A percentile compares a stretch with the other conserved stretches of the same genome.
Evolutionary conservation across 2,113 vertebrate genomes (phyloP).

Genomic region (Sporophila hypoxantha): DNA sequence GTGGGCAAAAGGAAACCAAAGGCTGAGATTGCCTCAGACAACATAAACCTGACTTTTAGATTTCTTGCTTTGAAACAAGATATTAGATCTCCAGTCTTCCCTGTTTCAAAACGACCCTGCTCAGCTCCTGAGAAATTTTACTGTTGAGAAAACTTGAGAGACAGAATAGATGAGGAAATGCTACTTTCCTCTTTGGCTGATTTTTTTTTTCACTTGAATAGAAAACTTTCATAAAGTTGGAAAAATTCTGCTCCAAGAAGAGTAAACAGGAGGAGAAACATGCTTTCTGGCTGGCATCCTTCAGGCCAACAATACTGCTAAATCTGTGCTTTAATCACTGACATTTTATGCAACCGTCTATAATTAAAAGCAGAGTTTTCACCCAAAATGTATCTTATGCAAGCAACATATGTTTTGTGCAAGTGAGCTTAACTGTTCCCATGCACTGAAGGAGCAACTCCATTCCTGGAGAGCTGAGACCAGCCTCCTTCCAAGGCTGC

Average conservation of each 20-base stretch:
- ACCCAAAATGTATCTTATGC: conserved; percentile 43
- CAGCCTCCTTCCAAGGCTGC: neutral
- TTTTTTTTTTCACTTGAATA: neutral
- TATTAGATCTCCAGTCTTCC: neutral
- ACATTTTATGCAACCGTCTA: conserved; percentile 40
- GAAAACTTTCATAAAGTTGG: neutral
- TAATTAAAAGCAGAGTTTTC: conserved; percentile 37
- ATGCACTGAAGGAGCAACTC: neutral
- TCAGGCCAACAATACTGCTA: conserved; percentile 17
- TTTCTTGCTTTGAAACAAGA: neutral
- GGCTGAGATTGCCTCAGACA: neutral
- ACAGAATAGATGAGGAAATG: neutral
- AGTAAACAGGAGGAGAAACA: conserved; percentile 34
- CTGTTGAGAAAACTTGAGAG: neutral
- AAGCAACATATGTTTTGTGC: conserved; percentile 26
- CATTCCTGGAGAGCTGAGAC: neutral
- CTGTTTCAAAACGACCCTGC: neutral
- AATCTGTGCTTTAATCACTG: conserved; percentile 33
- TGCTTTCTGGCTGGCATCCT: conserved; percentile 7
- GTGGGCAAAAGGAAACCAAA: neutral
- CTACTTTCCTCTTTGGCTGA: neutral
- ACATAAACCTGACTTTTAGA: neutral
- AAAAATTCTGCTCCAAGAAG: conserved; percentile 3
- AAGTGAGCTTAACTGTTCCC: conserved; percentile 21
- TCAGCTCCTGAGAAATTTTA: neutral